Percentiles rank a stretch among this genome's conserved stretches.
phyloP scores from a whole-genome alignment of 2,113 vertebrate species.

The Thinocorus orbignyianus region DNA sequence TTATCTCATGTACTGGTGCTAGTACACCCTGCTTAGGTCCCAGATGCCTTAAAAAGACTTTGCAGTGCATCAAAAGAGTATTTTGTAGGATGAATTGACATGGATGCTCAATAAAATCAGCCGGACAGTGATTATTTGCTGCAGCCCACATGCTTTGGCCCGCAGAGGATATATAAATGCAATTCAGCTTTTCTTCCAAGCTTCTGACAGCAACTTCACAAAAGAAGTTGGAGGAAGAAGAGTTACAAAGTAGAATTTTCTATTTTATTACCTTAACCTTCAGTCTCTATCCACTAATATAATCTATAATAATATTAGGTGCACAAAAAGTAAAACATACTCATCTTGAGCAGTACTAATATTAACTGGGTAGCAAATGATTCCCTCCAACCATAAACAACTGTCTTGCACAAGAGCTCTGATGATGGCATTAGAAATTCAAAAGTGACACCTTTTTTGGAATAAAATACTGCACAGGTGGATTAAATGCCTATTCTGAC shows the following conservation, averaged over 20 bases:
- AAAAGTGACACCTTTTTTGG: neutral
- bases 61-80: neutral
- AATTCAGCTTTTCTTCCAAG: neutral
- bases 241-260: neutral
- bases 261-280: neutral
- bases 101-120: neutral
- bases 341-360: neutral
- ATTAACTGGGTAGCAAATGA: neutral
- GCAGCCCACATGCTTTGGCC: neutral
- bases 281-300: neutral
- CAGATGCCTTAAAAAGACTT: neutral
- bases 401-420: neutral
- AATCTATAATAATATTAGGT: neutral
- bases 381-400: neutral
- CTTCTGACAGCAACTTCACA: neutral
- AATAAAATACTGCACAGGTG: neutral
- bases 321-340: neutral
- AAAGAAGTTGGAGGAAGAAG: neutral
- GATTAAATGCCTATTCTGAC: neutral
- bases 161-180: neutral
- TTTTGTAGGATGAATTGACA: neutral
- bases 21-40: neutral
- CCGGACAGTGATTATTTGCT: neutral
- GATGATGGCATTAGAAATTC: neutral
- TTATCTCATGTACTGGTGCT: neutral